Conservation (phyloP, 2,888 invertebrate genomes). For the Drosophila greeni region DNA sequence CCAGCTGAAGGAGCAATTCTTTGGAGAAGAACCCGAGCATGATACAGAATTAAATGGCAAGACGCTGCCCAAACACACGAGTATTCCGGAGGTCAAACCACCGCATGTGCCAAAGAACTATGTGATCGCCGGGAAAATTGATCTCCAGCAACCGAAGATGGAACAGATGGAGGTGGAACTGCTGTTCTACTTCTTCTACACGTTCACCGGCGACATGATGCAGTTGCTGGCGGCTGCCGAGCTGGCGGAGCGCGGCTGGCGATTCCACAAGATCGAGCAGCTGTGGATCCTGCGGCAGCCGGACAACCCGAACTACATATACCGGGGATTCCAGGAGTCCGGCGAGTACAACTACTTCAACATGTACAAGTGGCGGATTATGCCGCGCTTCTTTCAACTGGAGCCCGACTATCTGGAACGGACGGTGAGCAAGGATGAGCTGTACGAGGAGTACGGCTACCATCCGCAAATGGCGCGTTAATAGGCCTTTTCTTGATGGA, state of each 20-base stretch:
- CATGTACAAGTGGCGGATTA: conserved; percentile 52
- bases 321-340: conserved; percentile 35
- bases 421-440: conserved; percentile 53
- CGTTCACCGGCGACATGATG: conserved; percentile 60
- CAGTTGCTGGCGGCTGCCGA: conserved; percentile 63
- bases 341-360: conserved; percentile 65
- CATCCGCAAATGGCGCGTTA: conserved; percentile 56
- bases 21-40: conserved; percentile 33
- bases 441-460: conserved; percentile 45
- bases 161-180: conserved; percentile 55
- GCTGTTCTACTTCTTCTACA: conserved; percentile 60
- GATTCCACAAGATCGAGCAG: conserved; percentile 51
- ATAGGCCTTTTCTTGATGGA: not conserved
- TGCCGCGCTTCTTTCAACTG: conserved; percentile 49
- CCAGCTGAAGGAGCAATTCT: conserved; percentile 19
- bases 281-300: conserved; percentile 52
- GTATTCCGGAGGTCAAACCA: conserved; percentile 20
- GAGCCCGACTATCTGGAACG: conserved; percentile 49
- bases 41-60: conserved; percentile 8
- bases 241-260: conserved; percentile 59
- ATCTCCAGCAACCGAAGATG: conserved; percentile 47
- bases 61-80: conserved; percentile 3
- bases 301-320: conserved; percentile 52
- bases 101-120: conserved; percentile 37
- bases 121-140: not conserved